Conservation (phyloP, 2,888 invertebrate species). For the Chrysolina haemoptera region DNA sequence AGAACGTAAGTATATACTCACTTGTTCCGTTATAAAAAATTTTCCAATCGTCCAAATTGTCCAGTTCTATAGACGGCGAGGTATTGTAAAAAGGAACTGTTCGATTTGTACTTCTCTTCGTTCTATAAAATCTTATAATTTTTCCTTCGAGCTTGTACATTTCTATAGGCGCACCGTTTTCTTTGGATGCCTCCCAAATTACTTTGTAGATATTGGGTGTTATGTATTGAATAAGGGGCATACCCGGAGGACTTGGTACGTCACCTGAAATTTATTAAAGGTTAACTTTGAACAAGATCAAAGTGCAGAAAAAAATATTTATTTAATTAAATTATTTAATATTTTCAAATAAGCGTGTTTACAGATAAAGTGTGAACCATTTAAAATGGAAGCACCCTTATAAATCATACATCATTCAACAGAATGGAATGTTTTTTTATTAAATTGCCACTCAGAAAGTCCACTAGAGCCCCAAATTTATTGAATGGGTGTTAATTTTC, state of each 20-base stretch:
- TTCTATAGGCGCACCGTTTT: slow-evolving; percentile 83
- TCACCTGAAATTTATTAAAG: slow-evolving; percentile 73
- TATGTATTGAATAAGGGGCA: slow-evolving; percentile 81
- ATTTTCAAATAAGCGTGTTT: too few species aligned
- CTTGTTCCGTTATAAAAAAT: slow-evolving; percentile 84
- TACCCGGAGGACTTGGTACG: slow-evolving; percentile 84
- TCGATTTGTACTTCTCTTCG: slow-evolving; percentile 65
- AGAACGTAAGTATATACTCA: too few species aligned
- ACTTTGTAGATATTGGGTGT: slow-evolving; percentile 83
- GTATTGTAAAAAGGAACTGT: slow-evolving; percentile 66
- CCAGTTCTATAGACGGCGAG: slow-evolving; percentile 72
- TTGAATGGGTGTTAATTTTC: too few species aligned
- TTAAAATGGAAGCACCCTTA: too few species aligned
- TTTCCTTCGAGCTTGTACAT: slow-evolving; percentile 84
- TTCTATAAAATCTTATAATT: slow-evolving; percentile 62
- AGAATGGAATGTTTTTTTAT: too few species aligned
- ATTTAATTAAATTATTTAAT: too few species aligned
- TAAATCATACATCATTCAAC: too few species aligned
- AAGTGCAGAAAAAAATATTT: background rate
- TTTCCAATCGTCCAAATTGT: slow-evolving; percentile 75
- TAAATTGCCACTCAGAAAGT: too few species aligned
- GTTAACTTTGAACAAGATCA: too few species aligned
- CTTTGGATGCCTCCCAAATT: slow-evolving; percentile 84
- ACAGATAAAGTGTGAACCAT: too few species aligned
- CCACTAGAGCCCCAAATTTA: too few species aligned